A percentile compares a stretch with the other conserved stretches of the same genome.
Conservation (phyloP, 2,888 invertebrate genomes). For the Macrosiphum euphorbiae region DNA sequence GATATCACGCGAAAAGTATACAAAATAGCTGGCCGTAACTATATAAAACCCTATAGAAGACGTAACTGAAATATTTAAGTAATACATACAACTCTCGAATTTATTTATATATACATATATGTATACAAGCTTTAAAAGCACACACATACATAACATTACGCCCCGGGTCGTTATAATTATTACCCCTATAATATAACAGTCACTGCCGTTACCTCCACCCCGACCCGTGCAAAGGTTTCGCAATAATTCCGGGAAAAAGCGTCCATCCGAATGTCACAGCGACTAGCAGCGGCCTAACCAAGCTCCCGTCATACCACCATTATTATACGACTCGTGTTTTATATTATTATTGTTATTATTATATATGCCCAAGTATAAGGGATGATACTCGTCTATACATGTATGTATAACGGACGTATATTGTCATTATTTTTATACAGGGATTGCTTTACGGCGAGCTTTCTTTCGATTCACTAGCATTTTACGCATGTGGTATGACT, state of each 20-base stretch:
- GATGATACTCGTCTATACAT: background rate
- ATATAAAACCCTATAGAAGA: background rate
- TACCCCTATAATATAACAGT: background rate
- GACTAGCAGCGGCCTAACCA: background rate
- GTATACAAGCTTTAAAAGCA: too few species aligned
- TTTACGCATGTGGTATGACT: too few species aligned
- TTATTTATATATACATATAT: background rate
- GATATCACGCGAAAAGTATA: background rate
- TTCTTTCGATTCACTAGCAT: background rate
- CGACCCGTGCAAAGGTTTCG: background rate
- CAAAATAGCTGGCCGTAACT: background rate
- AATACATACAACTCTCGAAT: background rate
- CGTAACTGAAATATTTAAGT: background rate
- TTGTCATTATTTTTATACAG: background rate
- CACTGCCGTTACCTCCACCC: background rate
- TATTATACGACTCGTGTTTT: background rate
- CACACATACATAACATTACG: background rate
- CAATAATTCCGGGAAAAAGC: background rate
- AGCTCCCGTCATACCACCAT: background rate
- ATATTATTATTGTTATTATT: background rate
- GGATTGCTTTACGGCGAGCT: background rate
- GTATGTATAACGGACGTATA: background rate
- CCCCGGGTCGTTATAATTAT: background rate
- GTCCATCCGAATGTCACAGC: background rate
- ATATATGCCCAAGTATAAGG: background rate